These are phyloP conservation scores for Danio aesculapii DNA, from an alignment of 2,797 vertebrate genomes.

Conservation along the genomic window DNA sequence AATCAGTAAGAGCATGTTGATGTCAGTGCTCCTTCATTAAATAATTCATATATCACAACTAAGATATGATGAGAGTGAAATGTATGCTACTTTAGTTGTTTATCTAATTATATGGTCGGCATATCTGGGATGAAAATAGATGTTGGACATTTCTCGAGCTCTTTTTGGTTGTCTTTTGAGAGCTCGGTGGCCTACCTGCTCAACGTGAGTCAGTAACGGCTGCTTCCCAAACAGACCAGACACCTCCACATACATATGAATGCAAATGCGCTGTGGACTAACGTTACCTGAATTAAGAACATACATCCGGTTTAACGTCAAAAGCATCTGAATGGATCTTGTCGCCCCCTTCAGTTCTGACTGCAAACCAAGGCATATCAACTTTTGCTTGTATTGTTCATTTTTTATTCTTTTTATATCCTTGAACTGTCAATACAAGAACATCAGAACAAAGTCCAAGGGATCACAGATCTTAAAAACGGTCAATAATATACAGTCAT, in stretches of 20 bases:
- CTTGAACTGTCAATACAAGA: not conserved
- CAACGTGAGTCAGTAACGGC: not conserved
- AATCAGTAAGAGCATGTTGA: not conserved
- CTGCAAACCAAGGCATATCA: not conserved
- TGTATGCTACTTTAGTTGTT: not conserved
- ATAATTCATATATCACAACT: not conserved
- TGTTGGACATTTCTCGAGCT: not conserved
- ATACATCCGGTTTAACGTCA: not conserved
- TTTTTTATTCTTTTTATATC: no score
- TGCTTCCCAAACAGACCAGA: not conserved
- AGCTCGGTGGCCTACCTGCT: not conserved
- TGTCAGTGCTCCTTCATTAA: slow-evolving; percentile 15
- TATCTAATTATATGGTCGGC: not conserved
- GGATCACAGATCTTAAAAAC: no score
- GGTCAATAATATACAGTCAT: no score
- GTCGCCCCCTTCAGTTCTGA: not conserved
- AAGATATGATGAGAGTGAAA: not conserved
- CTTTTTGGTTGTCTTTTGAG: not conserved
- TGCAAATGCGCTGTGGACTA: not conserved
- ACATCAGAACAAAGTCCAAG: no score
- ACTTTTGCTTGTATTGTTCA: no score
- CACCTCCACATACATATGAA: not conserved
- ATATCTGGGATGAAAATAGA: not conserved
- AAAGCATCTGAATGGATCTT: not conserved
- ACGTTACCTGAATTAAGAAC: not conserved